Conservation (phyloP, 1,140 invertebrate genomes). For the Geopemphigus sp. region DNA sequence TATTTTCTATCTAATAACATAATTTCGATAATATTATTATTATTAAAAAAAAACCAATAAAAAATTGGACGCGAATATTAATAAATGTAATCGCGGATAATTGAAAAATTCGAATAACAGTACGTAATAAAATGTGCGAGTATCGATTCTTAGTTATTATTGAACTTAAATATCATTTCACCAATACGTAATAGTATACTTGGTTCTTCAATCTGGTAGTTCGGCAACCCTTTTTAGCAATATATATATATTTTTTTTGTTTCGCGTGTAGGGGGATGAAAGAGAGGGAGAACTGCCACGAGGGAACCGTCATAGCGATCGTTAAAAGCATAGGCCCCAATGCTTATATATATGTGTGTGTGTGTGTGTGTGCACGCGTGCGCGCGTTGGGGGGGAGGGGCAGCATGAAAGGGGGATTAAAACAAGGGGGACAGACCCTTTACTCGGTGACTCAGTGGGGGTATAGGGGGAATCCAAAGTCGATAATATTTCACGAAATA, state of each 20-base stretch:
- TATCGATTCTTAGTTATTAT: no score
- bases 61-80: no score
- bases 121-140: no score
- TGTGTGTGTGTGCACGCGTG: not conserved
- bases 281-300: slow-evolving; percentile 21
- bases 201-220: slow-evolving; percentile 18
- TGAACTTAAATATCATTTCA: not conserved
- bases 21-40: no score
- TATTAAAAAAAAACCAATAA: no score
- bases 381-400: not conserved
- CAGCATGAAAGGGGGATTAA: slow-evolving; percentile 47
- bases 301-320: slow-evolving; percentile 37
- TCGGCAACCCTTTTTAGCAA: slow-evolving; percentile 38
- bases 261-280: not conserved
- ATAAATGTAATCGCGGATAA: no score
- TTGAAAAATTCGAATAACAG: no score
- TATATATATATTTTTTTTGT: slow-evolving; percentile 13
- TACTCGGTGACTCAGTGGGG: slow-evolving; percentile 46
- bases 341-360: not conserved
- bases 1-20: no score
- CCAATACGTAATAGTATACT: slow-evolving; percentile 10
- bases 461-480: slow-evolving; percentile 41
- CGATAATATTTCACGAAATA: slow-evolving; percentile 36
- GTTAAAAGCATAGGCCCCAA: slow-evolving; percentile 25
- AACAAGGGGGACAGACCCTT: slow-evolving; percentile 48